Percentiles rank a stretch among this genome's conserved stretches.
Conservation (phyloP, 2,888 invertebrate species). For the Falcaria lacertinaria region DNA sequence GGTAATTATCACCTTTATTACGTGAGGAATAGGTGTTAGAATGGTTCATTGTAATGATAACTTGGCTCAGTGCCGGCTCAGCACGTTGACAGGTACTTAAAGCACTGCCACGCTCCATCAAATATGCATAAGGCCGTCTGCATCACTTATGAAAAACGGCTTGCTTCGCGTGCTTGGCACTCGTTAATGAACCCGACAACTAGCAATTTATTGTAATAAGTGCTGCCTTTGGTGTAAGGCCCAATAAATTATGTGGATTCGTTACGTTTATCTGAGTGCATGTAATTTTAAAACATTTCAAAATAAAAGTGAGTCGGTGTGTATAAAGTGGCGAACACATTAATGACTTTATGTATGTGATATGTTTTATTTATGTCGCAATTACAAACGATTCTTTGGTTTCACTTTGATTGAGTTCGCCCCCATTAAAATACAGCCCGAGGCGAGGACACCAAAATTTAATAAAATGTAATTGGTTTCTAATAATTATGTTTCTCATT, state of each 20-base stretch:
- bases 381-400: too few species aligned
- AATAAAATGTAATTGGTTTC: too few species aligned
- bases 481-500: too few species aligned
- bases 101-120: conserved; percentile 43
- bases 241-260: conserved; percentile 18
- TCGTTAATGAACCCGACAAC: conserved; percentile 37
- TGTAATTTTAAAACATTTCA: neutral
- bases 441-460: too few species aligned
- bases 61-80: conserved; percentile 28
- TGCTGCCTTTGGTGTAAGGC: conserved; percentile 14
- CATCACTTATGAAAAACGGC: conserved; percentile 50
- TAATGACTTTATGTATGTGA: too few species aligned
- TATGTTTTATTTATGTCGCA: too few species aligned
- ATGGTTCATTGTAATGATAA: conserved; percentile 18
- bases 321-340: too few species aligned
- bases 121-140: conserved; percentile 55
- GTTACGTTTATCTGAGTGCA: conserved; percentile 9
- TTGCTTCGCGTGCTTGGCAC: conserved; percentile 36
- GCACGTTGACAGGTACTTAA: conserved; percentile 41
- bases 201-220: conserved; percentile 25
- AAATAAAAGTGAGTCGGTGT: too few species aligned
- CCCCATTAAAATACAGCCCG: too few species aligned
- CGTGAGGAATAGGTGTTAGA: conserved; percentile 25
- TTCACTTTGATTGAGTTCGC: too few species aligned
- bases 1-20: conserved; percentile 23